Evolutionary conservation across 2,888 invertebrate species (phyloP).

Genomic region (Plutella xylostella): DNA sequence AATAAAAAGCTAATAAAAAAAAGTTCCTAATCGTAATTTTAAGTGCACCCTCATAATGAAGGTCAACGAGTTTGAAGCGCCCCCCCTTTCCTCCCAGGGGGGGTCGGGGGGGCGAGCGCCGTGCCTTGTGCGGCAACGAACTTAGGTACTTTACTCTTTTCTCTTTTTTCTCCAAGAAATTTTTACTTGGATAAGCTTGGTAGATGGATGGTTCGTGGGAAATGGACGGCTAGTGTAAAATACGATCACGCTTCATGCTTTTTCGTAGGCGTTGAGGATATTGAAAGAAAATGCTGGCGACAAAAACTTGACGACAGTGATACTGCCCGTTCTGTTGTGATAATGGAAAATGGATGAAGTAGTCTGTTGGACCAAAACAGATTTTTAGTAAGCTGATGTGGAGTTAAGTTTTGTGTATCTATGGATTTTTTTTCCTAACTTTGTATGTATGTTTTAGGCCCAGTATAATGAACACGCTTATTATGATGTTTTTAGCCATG

Average conservation of each 20-base stretch:
- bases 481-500: no score
- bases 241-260: not conserved
- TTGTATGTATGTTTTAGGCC: no score
- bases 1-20: constrained; percentile 2
- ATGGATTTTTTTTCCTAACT: no score
- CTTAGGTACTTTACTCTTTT: constrained; percentile 8
- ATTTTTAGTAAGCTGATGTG: no score
- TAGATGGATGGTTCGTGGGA: constrained; percentile 4
- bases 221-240: constrained; percentile 1
- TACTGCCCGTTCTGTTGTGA: no score
- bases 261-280: not conserved
- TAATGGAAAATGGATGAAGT: no score
- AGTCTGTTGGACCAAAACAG: no score
- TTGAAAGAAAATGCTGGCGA: no score
- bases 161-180: constrained; percentile 3
- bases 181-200: constrained; percentile 9
- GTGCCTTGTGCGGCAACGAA: constrained; percentile 10
- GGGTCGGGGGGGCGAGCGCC: constrained; percentile 1
- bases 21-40: not conserved
- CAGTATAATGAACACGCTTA: no score
- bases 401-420: no score
- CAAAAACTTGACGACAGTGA: no score
- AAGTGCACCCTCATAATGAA: constrained; percentile 8
- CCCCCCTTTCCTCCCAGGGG: constrained; percentile 6
- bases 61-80: constrained; percentile 7